Evolutionary conservation across 2,113 vertebrate genomes (phyloP).

Genomic region (Pachyramphus minor): DNA sequence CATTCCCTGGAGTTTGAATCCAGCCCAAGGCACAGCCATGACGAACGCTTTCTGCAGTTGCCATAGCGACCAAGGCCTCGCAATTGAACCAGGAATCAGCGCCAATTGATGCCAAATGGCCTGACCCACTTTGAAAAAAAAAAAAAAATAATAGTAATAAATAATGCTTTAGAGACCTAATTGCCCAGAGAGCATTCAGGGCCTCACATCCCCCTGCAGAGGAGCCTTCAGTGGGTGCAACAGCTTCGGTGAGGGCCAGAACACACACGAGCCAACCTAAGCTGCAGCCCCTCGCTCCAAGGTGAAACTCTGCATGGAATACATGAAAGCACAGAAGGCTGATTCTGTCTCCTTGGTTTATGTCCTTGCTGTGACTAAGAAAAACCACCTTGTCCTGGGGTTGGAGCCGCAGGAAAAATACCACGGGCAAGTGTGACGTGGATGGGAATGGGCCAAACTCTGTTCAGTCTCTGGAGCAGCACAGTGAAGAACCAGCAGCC

Average conservation of each 20-base stretch:
- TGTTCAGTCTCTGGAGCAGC: neutral
- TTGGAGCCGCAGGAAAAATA: neutral
- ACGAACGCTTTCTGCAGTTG: constrained; percentile 74
- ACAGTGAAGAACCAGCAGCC: rapidly evolving
- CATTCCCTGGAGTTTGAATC: constrained; percentile 64
- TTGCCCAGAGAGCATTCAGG: neutral
- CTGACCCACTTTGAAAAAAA: constrained; percentile 75
- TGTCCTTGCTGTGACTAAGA: neutral
- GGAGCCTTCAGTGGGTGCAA: neutral
- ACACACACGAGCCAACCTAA: constrained; percentile 33
- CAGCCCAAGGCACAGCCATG: constrained; percentile 71
- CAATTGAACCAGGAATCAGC: constrained; percentile 65
- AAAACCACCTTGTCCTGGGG: neutral
- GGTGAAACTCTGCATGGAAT: neutral
- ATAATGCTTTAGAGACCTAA: constrained; percentile 22
- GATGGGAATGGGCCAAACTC: neutral
- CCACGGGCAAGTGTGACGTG: rapidly evolving
- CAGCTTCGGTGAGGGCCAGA: neutral
- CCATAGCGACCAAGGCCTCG: constrained; percentile 64
- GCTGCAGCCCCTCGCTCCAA: neutral
- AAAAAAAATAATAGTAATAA: constrained; percentile 38
- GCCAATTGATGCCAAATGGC: constrained; percentile 73
- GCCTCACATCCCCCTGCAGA: neutral
- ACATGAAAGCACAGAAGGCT: neutral
- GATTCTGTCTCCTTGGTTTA: neutral